These are phyloP conservation scores for Psylliodes chrysocephalus DNA, from an alignment of 2,888 invertebrate species.

Conservation along the genomic window DNA sequence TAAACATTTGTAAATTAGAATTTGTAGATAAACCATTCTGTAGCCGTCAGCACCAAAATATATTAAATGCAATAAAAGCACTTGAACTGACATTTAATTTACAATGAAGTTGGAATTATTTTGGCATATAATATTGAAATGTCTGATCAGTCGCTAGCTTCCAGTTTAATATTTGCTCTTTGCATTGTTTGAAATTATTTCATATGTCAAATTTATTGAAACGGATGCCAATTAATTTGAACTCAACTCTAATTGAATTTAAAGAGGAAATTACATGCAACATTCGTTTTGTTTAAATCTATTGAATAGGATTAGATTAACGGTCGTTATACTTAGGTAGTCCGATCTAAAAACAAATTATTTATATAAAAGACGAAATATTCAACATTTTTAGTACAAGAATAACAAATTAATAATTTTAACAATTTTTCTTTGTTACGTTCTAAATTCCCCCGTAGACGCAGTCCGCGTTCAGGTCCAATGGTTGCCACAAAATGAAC, in stretches of 20 bases:
- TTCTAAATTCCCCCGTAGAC: too few relatives aligned
- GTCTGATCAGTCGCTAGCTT: constrained; percentile 9
- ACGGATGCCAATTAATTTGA: constrained; percentile 8
- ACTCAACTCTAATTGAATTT: background rate
- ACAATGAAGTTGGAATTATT: constrained; percentile 14
- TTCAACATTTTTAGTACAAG: too few relatives aligned
- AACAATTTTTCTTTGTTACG: too few relatives aligned
- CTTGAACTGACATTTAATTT: constrained; percentile 15
- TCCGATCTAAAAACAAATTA: too few relatives aligned
- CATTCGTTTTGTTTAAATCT: background rate
- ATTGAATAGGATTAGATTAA: background rate
- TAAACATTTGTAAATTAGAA: background rate
- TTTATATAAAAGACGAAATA: too few relatives aligned
- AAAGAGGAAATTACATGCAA: background rate
- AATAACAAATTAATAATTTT: too few relatives aligned
- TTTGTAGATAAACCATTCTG: background rate
- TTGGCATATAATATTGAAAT: constrained; percentile 11
- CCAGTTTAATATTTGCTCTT: constrained; percentile 7
- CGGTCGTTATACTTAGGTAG: too few relatives aligned
- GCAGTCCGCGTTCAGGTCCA: too few relatives aligned
- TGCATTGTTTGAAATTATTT: constrained; percentile 9
- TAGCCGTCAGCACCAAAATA: constrained; percentile 1
- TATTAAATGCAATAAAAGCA: constrained; percentile 16
- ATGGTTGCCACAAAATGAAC: too few relatives aligned
- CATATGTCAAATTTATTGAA: constrained; percentile 5